Percentiles rank a stretch among this genome's conserved stretches.
phyloP scores from a whole-genome alignment of 2,113 vertebrate genomes.

The Paraplagusia blochii region DNA sequence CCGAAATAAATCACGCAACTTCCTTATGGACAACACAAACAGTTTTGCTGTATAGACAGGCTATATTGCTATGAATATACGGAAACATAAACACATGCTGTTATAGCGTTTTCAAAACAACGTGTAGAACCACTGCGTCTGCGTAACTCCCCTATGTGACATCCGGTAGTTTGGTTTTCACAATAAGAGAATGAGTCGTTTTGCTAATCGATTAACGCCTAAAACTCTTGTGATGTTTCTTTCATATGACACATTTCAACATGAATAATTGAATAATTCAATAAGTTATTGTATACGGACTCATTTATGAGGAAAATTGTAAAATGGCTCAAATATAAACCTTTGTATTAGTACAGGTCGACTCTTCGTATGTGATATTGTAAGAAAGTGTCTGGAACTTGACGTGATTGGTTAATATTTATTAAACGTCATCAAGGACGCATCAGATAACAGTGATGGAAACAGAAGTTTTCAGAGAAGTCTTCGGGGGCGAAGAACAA shows the following conservation, averaged over 20 bases:
- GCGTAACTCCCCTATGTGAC: slow-evolving; percentile 11
- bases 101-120: slow-evolving; percentile 27
- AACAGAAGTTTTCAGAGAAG: background rate
- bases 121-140: slow-evolving; percentile 10
- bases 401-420: slow-evolving; percentile 37
- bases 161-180: slow-evolving; percentile 17
- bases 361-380: background rate
- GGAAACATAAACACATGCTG: background rate
- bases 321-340: too few relatives aligned
- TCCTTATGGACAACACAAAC: too few relatives aligned
- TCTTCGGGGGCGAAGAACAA: background rate
- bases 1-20: too few relatives aligned
- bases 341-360: too few relatives aligned
- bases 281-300: too few relatives aligned
- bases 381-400: rapidly evolving
- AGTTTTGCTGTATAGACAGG: background rate
- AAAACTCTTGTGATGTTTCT: too few relatives aligned
- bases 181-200: slow-evolving; percentile 37
- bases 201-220: too few relatives aligned
- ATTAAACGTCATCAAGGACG: slow-evolving; percentile 23
- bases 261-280: background rate
- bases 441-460: slow-evolving; percentile 4
- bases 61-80: background rate
- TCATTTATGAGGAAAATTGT: too few relatives aligned
- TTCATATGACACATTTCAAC: background rate